phyloP scores from a whole-genome alignment of 2,888 invertebrate species.

The Agrotis exclamationis region DNA sequence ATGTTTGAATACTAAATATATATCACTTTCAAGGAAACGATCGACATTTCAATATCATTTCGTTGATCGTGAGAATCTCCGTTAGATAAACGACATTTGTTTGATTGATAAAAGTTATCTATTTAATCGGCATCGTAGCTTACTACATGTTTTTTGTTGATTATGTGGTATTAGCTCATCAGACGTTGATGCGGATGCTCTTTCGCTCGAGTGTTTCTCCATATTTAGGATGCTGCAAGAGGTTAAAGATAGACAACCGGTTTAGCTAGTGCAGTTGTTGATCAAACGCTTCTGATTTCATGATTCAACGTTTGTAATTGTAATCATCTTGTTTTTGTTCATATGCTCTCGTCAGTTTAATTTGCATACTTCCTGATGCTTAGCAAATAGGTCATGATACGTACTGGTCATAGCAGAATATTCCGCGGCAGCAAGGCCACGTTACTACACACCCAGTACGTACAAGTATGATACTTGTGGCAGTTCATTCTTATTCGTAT shows the following conservation, averaged over 20 bases:
- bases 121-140: conserved; percentile 39
- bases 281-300: conserved; percentile 67
- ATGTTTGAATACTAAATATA: conserved; percentile 47
- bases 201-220: conserved; percentile 57
- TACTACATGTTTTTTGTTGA: conserved; percentile 37
- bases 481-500: conserved; percentile 75
- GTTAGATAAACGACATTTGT: conserved; percentile 68
- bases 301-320: conserved; percentile 40
- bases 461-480: conserved; percentile 63
- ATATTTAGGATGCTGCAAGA: conserved; percentile 72
- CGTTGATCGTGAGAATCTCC: conserved; percentile 75
- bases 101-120: conserved; percentile 70
- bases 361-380: conserved; percentile 41
- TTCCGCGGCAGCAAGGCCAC: conserved; percentile 71
- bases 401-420: conserved; percentile 63
- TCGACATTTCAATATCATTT: conserved; percentile 63
- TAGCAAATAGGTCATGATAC: conserved; percentile 48
- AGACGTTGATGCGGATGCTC: conserved; percentile 42
- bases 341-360: conserved; percentile 43
- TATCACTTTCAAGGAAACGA: conserved; percentile 62
- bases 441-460: conserved; percentile 48
- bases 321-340: conserved; percentile 37
- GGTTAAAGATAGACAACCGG: conserved; percentile 76
- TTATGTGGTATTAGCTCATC: conserved; percentile 46
- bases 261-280: conserved; percentile 65